These are phyloP conservation scores for Scalopus aquaticus DNA, from an alignment of 2,113 vertebrate species.

Conservation along the genomic window DNA sequence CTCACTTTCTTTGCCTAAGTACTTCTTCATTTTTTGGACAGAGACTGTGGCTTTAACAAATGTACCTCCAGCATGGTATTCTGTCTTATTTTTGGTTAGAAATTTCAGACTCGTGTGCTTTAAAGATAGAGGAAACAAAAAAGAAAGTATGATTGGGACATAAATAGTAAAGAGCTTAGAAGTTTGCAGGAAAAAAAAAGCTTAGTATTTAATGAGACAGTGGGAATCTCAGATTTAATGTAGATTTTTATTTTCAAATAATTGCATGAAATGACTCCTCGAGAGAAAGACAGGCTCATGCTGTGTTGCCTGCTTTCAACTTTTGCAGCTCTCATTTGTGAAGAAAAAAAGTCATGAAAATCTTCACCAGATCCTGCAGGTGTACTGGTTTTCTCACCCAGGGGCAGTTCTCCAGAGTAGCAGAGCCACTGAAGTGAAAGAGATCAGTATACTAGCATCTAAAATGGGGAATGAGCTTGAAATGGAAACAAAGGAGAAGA, in stretches of 20 bases:
- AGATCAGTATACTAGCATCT: neutral
- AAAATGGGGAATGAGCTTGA: neutral
- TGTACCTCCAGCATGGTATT: neutral
- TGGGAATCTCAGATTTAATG: neutral
- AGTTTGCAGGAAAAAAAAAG: neutral
- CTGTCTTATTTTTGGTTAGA: conserved; percentile 16
- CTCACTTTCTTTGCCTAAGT: neutral
- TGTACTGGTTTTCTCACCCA: neutral
- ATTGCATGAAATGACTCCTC: neutral
- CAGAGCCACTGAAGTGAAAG: neutral
- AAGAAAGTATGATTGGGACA: neutral
- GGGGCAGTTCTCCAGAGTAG: neutral
- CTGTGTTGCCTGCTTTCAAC: neutral
- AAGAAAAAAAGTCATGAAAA: neutral
- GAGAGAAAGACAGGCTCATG: neutral
- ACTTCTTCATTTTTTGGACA: neutral
- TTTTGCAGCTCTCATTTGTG: neutral
- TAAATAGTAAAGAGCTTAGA: conserved; percentile 26
- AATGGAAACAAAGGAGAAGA: neutral
- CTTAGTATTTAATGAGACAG: conserved; percentile 10
- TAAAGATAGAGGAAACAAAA: neutral
- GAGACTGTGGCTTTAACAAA: neutral
- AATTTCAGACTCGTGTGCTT: neutral
- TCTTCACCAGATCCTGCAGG: neutral
- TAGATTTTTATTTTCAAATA: conserved; percentile 49